A percentile compares a stretch with the other conserved stretches of the same genome.
These are phyloP conservation scores for Stenodema calcarata DNA, from an alignment of 2,888 invertebrate genomes.

Conservation along the genomic window DNA sequence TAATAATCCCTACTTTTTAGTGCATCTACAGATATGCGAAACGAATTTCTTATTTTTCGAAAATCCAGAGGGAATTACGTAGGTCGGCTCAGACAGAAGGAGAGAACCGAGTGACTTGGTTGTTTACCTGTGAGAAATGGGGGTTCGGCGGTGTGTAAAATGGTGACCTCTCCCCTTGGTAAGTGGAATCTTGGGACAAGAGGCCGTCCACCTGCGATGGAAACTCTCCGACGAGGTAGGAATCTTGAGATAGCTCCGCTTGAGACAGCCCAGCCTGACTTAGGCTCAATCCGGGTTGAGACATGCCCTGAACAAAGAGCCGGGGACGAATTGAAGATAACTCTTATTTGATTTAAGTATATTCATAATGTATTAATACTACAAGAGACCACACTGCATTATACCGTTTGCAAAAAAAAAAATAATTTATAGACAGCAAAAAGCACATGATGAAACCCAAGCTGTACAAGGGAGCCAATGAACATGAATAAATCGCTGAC, in stretches of 20 bases:
- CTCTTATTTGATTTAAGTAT: neutral
- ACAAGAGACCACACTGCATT: too few relatives aligned
- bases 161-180: constrained; percentile 68
- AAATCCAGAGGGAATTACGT: too few relatives aligned
- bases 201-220: constrained; percentile 94
- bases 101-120: too few relatives aligned
- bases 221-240: constrained; percentile 80
- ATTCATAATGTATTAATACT: neutral
- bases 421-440: too few relatives aligned
- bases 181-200: constrained; percentile 89
- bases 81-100: too few relatives aligned
- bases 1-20: too few relatives aligned
- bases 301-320: constrained; percentile 69
- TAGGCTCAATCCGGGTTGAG: constrained; percentile 71
- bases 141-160: constrained; percentile 57
- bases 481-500: too few relatives aligned
- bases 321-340: neutral
- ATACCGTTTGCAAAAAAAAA: too few relatives aligned
- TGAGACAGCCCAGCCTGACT: constrained; percentile 75
- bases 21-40: too few relatives aligned
- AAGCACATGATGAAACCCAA: too few relatives aligned
- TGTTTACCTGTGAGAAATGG: constrained; percentile 46
- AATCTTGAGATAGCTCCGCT: constrained; percentile 80
- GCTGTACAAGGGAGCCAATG: too few relatives aligned
- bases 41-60: too few relatives aligned